Evolutionary conservation across 2,797 vertebrate genomes (phyloP), one percentile per base, ranked within the genome.

Genomic region (Pipistrellus pipistrellus): DNA sequence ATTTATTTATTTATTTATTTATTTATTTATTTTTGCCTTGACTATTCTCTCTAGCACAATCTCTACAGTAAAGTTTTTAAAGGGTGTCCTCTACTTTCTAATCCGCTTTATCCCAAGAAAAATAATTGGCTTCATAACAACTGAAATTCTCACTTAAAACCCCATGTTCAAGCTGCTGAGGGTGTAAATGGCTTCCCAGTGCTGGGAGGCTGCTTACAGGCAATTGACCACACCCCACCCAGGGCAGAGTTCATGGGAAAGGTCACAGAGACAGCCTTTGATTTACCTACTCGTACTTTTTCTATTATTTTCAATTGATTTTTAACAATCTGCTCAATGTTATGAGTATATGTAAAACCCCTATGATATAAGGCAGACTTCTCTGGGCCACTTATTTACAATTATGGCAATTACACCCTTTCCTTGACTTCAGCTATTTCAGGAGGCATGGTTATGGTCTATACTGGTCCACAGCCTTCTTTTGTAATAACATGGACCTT

Each of bases 391-490:
- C 41, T 95, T 78, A 95, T 82, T 96, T 96, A 96, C 68, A 95
- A 73, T 97, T 95, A 95, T 13, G 14, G 90, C 77, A 95, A 97
- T 96, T 97, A 97, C 48, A 96, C 55, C 88, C 77, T 95, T 95
- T 92, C 69, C 66, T 91, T 93, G 90, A 68, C 87, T 95, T 68
- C 0, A 82, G 85, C 8, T 96, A 81, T 97, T 90, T 23, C 0
- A 4, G 64, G 30, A 97, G 32, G 48, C 59, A 38, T 32, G 69
- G 46, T 81, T 87, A 35, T 62, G 55, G 35, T 93, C 95, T 88
- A 69, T 41, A 84, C 85, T 69, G 69, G 90, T 73, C 82, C 35
- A 77, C 6, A 53, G 90, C 77, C 66, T 95, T 46, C 80, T 83
- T 81, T 35, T 75, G 9, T 51, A 97, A 96, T 88, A 96, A 97